These are phyloP conservation scores for Onychorhynchus coronatus DNA, from an alignment of 2,113 vertebrate genomes.

Conservation along the genomic window DNA sequence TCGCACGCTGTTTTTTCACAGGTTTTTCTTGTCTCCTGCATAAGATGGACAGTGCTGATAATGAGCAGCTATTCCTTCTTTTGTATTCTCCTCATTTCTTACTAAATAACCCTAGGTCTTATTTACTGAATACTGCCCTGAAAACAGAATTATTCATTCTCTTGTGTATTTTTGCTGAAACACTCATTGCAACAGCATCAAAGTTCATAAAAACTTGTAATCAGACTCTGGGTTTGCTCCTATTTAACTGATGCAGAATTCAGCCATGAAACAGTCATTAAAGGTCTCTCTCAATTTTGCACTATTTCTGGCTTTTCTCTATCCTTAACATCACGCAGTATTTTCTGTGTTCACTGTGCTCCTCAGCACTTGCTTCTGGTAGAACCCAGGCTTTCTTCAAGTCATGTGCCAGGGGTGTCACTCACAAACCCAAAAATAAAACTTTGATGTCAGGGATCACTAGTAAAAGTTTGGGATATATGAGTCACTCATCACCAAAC, in stretches of 20 bases:
- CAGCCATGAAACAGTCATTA: background rate
- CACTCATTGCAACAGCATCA: background rate
- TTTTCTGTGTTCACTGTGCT: background rate
- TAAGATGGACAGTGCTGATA: background rate
- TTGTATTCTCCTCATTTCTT: background rate
- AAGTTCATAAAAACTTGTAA: background rate
- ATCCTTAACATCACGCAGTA: background rate
- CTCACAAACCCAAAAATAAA: background rate
- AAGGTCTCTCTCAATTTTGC: background rate
- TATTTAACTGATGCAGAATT: background rate
- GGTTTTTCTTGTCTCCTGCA: background rate
- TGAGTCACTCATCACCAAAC: background rate
- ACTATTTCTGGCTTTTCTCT: background rate
- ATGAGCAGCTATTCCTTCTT: background rate
- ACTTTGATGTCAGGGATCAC: background rate
- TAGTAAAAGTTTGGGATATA: background rate
- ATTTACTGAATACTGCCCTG: background rate
- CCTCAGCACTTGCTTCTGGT: background rate
- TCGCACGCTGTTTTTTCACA: background rate
- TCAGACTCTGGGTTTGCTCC: background rate
- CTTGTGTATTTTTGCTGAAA: background rate
- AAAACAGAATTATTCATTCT: background rate
- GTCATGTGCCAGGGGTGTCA: fast-evolving
- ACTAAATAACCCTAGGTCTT: background rate
- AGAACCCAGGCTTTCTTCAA: background rate